phyloP scores from a whole-genome alignment of 53 echinoderm and acorn worm species.

The Stichopus horrens region DNA sequence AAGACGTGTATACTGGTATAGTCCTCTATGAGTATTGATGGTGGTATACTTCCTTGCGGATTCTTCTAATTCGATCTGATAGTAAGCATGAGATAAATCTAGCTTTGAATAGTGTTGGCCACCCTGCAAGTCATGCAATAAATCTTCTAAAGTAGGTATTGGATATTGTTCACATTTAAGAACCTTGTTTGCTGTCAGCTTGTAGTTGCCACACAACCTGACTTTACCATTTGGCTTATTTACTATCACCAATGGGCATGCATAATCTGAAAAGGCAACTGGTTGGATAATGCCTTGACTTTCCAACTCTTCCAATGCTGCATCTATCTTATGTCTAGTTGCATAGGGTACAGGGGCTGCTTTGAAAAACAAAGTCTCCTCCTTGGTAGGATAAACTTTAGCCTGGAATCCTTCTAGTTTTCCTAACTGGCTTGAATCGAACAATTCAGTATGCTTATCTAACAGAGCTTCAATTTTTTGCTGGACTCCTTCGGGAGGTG shows the following conservation, averaged over 20 bases:
- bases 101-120: constrained; percentile 45
- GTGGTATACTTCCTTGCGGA: constrained; percentile 49
- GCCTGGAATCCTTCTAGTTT: constrained; percentile 33
- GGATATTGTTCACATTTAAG: constrained; percentile 34
- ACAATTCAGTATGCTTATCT: constrained; percentile 14
- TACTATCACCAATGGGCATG: constrained; percentile 59
- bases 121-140: constrained; percentile 49
- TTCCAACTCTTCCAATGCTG: constrained; percentile 33
- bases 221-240: constrained; percentile 50
- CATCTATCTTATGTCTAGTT: constrained; percentile 37
- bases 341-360: constrained; percentile 52
- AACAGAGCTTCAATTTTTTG: background rate
- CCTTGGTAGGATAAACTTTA: constrained; percentile 26
- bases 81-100: constrained; percentile 56
- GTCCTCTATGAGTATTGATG: constrained; percentile 56
- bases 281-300: constrained; percentile 40
- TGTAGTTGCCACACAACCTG: constrained; percentile 59
- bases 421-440: constrained; percentile 22
- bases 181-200: constrained; percentile 54
- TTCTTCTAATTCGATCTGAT: constrained; percentile 54
- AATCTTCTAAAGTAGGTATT: constrained; percentile 49
- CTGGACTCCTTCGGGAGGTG: background rate
- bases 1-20: constrained; percentile 49
- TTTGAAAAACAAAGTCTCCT: constrained; percentile 47
- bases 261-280: constrained; percentile 46